Evolutionary conservation across 2,888 invertebrate genomes (phyloP).

Genomic region (Mellilla xanthometata): DNA sequence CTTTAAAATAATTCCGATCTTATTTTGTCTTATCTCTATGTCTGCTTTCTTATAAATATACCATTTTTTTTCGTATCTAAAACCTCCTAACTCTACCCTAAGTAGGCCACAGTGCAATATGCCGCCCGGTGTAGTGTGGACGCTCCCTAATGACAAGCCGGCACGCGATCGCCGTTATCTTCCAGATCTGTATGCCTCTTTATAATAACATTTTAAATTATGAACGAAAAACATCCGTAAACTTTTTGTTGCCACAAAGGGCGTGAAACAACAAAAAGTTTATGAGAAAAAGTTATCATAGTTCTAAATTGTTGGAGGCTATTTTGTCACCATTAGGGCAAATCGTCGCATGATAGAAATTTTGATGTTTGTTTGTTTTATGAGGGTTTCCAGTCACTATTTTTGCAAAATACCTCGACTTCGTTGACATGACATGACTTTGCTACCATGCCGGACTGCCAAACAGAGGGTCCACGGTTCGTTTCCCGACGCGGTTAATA

Average conservation of each 20-base stretch:
- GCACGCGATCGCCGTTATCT: constrained; percentile 60
- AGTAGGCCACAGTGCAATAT: constrained; percentile 38
- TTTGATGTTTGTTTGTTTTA: neutral
- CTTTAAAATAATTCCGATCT: too few species aligned
- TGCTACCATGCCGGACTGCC: too few species aligned
- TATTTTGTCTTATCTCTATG: too few species aligned
- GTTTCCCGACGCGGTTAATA: too few species aligned
- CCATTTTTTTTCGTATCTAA: too few species aligned
- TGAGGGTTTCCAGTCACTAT: neutral
- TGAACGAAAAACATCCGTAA: constrained; percentile 1
- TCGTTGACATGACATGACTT: neutral
- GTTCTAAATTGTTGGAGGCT: neutral
- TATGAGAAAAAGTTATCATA: neutral
- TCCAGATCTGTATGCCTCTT: constrained; percentile 39
- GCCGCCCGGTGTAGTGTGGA: constrained; percentile 48
- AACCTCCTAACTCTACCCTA: constrained; percentile 8
- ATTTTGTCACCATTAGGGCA: neutral
- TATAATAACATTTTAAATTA: constrained; percentile 29
- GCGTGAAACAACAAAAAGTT: constrained; percentile 1
- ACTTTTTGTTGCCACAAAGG: constrained; percentile 1
- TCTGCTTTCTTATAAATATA: too few species aligned
- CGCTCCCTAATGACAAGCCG: constrained; percentile 54
- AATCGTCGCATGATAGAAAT: neutral
- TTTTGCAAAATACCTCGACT: too few species aligned
- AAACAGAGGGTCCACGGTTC: too few species aligned